Evolutionary conservation across 2,888 invertebrate genomes (phyloP).

Genomic region (Cyrtodaria siliqua): DNA sequence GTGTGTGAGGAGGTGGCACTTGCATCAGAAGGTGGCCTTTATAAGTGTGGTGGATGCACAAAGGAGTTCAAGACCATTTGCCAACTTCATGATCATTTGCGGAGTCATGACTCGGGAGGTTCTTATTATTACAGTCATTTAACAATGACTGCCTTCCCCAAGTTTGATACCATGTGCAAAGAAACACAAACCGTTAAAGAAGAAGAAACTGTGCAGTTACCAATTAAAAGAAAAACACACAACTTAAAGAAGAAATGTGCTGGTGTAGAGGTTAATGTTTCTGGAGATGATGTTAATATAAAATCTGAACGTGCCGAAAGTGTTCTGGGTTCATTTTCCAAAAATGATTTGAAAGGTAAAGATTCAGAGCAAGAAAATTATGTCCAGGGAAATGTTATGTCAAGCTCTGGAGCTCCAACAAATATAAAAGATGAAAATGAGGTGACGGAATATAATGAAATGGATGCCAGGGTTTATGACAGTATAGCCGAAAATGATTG

Average conservation of each 20-base stretch:
- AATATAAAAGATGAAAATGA: no score
- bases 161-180: constrained; percentile 17
- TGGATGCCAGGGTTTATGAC: no score
- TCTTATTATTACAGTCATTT: constrained; percentile 24
- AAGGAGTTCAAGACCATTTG: constrained; percentile 26
- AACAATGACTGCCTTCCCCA: constrained; percentile 31
- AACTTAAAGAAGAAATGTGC: background rate
- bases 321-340: no score
- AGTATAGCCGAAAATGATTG: no score
- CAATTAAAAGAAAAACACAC: background rate
- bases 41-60: constrained; percentile 36
- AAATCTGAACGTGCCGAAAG: background rate
- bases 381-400: no score
- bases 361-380: no score
- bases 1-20: no score
- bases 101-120: constrained; percentile 15
- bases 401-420: no score
- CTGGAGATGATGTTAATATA: background rate
- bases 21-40: no score
- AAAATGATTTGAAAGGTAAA: no score
- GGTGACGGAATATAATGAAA: no score
- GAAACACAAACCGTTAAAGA: constrained; percentile 26
- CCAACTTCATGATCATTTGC: constrained; percentile 40
- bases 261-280: no score
- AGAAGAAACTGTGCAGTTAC: background rate